A percentile compares a stretch with the other conserved stretches of the same genome.
phyloP scores from a whole-genome alignment of 2,113 vertebrate species.

The Rhagologus leucostigma region DNA sequence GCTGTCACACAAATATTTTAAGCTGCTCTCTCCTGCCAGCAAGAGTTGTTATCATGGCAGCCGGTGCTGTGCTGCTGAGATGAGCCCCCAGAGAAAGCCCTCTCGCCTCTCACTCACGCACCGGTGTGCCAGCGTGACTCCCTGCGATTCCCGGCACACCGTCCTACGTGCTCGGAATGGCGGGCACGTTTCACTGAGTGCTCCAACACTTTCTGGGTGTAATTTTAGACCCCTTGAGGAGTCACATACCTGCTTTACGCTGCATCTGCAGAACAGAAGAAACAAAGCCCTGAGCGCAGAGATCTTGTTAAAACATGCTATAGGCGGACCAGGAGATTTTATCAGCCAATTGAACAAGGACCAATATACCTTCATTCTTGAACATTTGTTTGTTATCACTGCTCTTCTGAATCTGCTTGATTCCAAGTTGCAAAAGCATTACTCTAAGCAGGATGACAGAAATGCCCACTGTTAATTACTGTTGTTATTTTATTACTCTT shows the following conservation, averaged over 20 bases:
- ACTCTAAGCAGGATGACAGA: not conserved
- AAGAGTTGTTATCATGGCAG: not conserved
- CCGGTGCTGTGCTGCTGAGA: not conserved
- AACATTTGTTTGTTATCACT: not conserved
- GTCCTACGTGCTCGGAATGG: not conserved
- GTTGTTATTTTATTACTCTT: not conserved
- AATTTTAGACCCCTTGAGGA: slow-evolving; percentile 22
- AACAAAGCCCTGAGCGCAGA: not conserved
- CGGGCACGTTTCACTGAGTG: not conserved
- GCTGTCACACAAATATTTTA: slow-evolving; percentile 3
- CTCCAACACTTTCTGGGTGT: not conserved
- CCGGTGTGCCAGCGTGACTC: not conserved
- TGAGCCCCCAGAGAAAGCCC: slow-evolving; percentile 8
- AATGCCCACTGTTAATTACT: not conserved
- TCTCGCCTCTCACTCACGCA: not conserved
- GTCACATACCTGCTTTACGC: not conserved
- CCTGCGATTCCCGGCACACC: not conserved
- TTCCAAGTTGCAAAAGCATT: not conserved
- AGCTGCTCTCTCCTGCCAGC: not conserved
- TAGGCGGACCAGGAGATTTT: slow-evolving; percentile 12
- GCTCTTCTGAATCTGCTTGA: not conserved
- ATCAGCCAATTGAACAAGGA: slow-evolving; percentile 13
- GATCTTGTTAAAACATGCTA: slow-evolving; percentile 34
- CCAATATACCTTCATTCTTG: not conserved
- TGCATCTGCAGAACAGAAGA: not conserved